Conservation (phyloP, 2,888 invertebrate genomes). For the Caenorhabditis imperialis region DNA sequence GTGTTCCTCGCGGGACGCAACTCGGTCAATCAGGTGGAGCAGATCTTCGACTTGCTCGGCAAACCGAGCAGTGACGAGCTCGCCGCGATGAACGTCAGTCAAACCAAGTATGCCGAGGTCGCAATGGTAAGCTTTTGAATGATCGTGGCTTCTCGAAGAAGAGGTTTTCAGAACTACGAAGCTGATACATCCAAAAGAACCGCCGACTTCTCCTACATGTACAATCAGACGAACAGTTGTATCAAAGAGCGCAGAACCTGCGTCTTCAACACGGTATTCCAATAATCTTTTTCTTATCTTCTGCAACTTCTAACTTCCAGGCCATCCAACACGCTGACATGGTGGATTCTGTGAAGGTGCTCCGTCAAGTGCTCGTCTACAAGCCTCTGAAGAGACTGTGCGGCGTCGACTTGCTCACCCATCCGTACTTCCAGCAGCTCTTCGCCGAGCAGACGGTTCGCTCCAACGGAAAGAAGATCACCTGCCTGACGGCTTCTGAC, state of each 20-base stretch:
- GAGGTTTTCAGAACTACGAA: conserved; percentile 11
- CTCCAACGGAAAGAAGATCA: conserved; percentile 31
- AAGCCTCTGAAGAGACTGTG: conserved; percentile 50
- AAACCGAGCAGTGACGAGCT: conserved; percentile 46
- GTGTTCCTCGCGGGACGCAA: conserved; percentile 60
- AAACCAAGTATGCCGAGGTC: conserved; percentile 21
- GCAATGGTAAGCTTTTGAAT: background rate
- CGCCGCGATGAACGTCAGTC: conserved; percentile 17
- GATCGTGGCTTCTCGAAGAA: background rate
- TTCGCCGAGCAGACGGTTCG: conserved; percentile 31
- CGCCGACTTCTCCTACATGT: conserved; percentile 10
- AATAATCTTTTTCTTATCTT: background rate
- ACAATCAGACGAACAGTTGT: conserved; percentile 7
- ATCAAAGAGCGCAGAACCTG: conserved; percentile 12
- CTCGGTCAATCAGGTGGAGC: conserved; percentile 55
- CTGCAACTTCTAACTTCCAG: background rate
- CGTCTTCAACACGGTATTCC: conserved; percentile 21
- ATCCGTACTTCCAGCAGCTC: conserved; percentile 53
- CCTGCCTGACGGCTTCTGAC: conserved; percentile 29
- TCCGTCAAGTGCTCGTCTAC: conserved; percentile 59
- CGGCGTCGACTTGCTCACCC: conserved; percentile 52
- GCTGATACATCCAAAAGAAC: conserved; percentile 1
- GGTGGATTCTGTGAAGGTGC: conserved; percentile 30
- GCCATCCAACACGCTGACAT: conserved; percentile 22
- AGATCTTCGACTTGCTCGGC: conserved; percentile 56